A percentile compares a stretch with the other conserved stretches of the same genome.
Conservation (phyloP, 2,888 invertebrate species). For the Apodemia hepburni region DNA sequence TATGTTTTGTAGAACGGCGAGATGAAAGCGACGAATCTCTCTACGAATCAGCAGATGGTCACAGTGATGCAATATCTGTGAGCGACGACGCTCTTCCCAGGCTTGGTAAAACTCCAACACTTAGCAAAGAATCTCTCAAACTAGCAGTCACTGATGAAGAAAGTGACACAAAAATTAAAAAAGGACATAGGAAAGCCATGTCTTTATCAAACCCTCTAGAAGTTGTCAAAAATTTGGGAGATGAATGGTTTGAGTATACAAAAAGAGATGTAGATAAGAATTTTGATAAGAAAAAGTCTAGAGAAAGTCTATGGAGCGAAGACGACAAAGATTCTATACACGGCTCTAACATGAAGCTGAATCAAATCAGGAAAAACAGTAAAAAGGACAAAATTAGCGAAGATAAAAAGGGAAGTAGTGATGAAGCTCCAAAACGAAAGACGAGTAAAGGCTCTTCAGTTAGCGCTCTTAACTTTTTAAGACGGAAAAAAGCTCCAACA, state of each 20-base stretch:
- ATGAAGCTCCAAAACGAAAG: slow-evolving; percentile 64
- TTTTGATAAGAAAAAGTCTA: slow-evolving; percentile 66
- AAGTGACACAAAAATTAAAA: slow-evolving; percentile 54
- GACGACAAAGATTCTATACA: slow-evolving; percentile 68
- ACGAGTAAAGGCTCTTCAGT: slow-evolving; percentile 69
- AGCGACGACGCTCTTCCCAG: slow-evolving; percentile 66
- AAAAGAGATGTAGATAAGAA: slow-evolving; percentile 63
- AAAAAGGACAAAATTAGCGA: slow-evolving; percentile 60
- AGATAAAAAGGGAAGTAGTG: slow-evolving; percentile 55
- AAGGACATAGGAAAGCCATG: slow-evolving; percentile 72
- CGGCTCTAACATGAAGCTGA: slow-evolving; percentile 58
- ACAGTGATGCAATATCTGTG: slow-evolving; percentile 68
- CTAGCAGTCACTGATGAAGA: slow-evolving; percentile 72
- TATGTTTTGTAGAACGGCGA: slow-evolving; percentile 52
- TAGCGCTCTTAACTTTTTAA: slow-evolving; percentile 62
- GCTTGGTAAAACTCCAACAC: slow-evolving; percentile 61
- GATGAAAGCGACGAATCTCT: slow-evolving; percentile 74
- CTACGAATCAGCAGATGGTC: slow-evolving; percentile 72
- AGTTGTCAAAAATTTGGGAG: slow-evolving; percentile 68
- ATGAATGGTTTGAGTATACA: slow-evolving; percentile 66
- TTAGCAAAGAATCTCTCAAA: slow-evolving; percentile 72
- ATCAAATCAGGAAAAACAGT: slow-evolving; percentile 60
- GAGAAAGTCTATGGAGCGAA: slow-evolving; percentile 73
- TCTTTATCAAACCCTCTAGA: slow-evolving; percentile 72
- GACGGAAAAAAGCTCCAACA: slow-evolving; percentile 62